phyloP scores from a whole-genome alignment of 1,140 invertebrate species.

The Ectropis grisescens region DNA sequence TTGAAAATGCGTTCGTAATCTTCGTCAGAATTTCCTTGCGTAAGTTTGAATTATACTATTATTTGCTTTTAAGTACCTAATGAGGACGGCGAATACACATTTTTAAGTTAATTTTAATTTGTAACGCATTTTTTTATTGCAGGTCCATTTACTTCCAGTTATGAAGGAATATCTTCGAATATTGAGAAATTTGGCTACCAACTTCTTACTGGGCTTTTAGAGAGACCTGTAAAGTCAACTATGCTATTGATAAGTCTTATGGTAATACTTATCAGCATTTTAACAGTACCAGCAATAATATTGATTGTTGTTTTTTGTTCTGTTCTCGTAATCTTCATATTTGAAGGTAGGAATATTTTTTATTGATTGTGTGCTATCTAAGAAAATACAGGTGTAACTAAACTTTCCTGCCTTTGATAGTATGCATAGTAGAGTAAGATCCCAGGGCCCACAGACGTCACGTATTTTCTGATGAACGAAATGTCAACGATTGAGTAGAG shows the following conservation, averaged over 20 bases:
- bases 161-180: neutral
- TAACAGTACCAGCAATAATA: constrained; percentile 1
- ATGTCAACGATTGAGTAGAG: too few relatives aligned
- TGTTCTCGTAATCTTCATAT: too few relatives aligned
- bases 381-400: too few relatives aligned
- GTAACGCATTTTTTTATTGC: constrained; percentile 17
- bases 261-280: constrained; percentile 5
- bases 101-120: neutral
- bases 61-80: neutral
- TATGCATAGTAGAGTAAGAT: too few relatives aligned
- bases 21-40: constrained; percentile 18
- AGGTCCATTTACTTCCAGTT: constrained; percentile 16
- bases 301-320: neutral
- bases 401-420: too few relatives aligned
- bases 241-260: constrained; percentile 11
- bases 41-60: constrained; percentile 10
- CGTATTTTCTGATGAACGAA: too few relatives aligned
- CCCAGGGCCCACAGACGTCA: too few relatives aligned
- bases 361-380: too few relatives aligned
- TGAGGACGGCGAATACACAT: neutral
- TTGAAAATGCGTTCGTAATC: constrained; percentile 27
- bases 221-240: constrained; percentile 24
- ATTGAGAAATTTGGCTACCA: neutral
- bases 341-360: too few relatives aligned
- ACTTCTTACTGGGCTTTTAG: constrained; percentile 2